Conservation (phyloP, 2,797 vertebrate genomes). For the Gambusia yucatana region DNA sequence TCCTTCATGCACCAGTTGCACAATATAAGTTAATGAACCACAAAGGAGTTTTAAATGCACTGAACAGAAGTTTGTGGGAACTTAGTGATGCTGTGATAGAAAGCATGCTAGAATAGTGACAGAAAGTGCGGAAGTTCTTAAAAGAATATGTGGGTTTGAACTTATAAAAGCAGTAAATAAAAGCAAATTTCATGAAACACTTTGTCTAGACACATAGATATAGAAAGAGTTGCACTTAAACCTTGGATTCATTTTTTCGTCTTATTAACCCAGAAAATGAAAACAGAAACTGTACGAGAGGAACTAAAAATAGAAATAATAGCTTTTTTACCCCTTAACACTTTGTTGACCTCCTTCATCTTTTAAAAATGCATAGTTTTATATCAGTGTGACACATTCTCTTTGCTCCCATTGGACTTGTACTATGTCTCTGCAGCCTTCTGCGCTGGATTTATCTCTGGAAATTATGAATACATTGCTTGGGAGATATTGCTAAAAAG, state of each 20-base stretch:
- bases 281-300: background rate
- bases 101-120: background rate
- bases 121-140: background rate
- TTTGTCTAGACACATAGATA: background rate
- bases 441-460: constrained; percentile 13
- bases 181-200: background rate
- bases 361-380: constrained; percentile 1
- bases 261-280: background rate
- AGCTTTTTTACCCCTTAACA: background rate
- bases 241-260: background rate
- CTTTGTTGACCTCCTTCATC: constrained; percentile 10
- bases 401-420: background rate
- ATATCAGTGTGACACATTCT: constrained; percentile 1
- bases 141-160: background rate
- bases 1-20: background rate
- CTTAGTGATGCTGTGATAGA: background rate
- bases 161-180: background rate
- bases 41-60: background rate
- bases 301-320: background rate
- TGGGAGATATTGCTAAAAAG: constrained; percentile 9
- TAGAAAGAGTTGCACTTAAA: background rate
- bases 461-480: constrained; percentile 19
- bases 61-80: constrained; percentile 1
- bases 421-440: constrained; percentile 1
- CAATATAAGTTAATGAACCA: background rate